Conservation (phyloP, 2,888 invertebrate species). For the Ptilodon capucinus region DNA sequence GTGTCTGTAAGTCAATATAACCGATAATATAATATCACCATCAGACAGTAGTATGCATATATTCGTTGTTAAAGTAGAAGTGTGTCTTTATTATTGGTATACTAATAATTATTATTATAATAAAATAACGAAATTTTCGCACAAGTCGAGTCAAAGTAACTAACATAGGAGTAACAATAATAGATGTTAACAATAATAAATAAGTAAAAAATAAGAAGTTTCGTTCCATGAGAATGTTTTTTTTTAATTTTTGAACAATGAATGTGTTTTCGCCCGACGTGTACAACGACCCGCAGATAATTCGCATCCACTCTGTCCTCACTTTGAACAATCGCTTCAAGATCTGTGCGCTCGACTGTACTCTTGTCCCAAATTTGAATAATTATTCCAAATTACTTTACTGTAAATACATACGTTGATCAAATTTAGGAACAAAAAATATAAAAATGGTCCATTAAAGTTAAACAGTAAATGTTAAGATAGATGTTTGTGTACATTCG, state of each 20-base stretch:
- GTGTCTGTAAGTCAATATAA: constrained; percentile 73
- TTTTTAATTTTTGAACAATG: neutral
- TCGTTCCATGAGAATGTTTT: constrained; percentile 28
- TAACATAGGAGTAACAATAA: constrained; percentile 71
- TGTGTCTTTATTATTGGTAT: constrained; percentile 65
- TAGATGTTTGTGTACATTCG: constrained; percentile 61
- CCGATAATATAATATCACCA: constrained; percentile 49
- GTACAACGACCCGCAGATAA: neutral
- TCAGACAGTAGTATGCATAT: constrained; percentile 58
- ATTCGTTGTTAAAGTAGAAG: constrained; percentile 70
- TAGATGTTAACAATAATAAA: constrained; percentile 53
- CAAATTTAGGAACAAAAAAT: constrained; percentile 70
- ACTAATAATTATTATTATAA: constrained; percentile 53
- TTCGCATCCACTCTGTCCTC: neutral
- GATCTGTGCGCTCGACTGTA: constrained; percentile 18
- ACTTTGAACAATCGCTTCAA: constrained; percentile 22
- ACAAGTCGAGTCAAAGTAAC: constrained; percentile 77
- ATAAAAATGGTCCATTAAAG: constrained; percentile 76
- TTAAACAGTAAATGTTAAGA: constrained; percentile 69
- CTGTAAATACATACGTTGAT: constrained; percentile 64
- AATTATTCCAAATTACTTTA: constrained; percentile 46
- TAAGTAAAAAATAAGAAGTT: constrained; percentile 44
- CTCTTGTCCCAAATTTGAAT: constrained; percentile 29
- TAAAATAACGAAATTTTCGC: constrained; percentile 63
- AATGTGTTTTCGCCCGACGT: neutral